Conservation (phyloP, 2,888 invertebrate species). For the Zhuqinia jingwanae region DNA sequence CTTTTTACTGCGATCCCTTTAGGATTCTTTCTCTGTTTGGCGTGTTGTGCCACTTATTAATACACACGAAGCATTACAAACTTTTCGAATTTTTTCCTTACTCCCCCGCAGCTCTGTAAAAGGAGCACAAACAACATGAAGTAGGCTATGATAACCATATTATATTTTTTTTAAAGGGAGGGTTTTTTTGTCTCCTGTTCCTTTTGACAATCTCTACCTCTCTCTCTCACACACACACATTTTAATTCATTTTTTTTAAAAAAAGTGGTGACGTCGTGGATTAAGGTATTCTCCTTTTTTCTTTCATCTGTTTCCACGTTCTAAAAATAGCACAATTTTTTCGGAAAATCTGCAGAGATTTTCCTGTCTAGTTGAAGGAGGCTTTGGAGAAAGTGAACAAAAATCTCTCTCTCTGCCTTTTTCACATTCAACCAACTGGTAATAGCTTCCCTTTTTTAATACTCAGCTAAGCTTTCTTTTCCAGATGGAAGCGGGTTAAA, state of each 20-base stretch:
- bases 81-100: background rate
- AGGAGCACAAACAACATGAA: background rate
- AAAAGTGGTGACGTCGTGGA: background rate
- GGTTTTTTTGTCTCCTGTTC: too few relatives aligned
- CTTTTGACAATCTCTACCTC: background rate
- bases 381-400: background rate
- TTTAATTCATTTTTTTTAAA: background rate
- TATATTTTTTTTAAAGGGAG: too few relatives aligned
- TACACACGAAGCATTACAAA: background rate
- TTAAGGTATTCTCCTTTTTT: background rate
- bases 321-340: background rate
- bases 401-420: background rate
- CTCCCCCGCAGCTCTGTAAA: slow-evolving; percentile 13
- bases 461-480: background rate
- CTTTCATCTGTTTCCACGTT: background rate
- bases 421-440: slow-evolving; percentile 28
- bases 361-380: too few relatives aligned
- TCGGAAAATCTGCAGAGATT: background rate
- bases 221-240: background rate
- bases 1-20: background rate
- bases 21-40: too few relatives aligned
- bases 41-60: background rate
- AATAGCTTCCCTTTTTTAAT: background rate
- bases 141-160: background rate
- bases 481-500: background rate